phyloP scores from a whole-genome alignment of 1,140 invertebrate genomes.

The Drosophila albomicans region DNA sequence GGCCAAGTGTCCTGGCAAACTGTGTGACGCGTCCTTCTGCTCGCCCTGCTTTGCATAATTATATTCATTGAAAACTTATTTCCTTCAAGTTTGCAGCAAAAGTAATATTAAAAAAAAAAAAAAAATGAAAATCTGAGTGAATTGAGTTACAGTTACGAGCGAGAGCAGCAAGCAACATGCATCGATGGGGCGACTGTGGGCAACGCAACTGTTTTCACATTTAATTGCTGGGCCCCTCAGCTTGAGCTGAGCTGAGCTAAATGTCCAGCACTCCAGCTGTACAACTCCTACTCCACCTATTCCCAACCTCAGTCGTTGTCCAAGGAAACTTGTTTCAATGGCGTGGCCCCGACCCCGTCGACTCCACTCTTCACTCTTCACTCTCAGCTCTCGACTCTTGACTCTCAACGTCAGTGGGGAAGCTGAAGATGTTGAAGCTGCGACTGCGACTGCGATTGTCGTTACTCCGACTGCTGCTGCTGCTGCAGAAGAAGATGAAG shows the following conservation, averaged over 20 bases:
- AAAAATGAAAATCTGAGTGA: constrained; percentile 57
- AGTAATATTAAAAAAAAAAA: constrained; percentile 62
- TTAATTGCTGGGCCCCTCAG: constrained; percentile 69
- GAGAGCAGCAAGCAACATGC: constrained; percentile 9
- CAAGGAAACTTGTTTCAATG: constrained; percentile 70
- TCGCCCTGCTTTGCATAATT: constrained; percentile 78
- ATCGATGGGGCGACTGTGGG: constrained; percentile 10
- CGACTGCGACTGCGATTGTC: constrained; percentile 33
- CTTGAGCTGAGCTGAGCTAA: constrained; percentile 34
- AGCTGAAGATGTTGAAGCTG: constrained; percentile 61
- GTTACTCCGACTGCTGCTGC: constrained; percentile 6
- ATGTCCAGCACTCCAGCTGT: constrained; percentile 47
- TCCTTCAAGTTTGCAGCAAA: constrained; percentile 71
- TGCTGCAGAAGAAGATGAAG: constrained; percentile 50
- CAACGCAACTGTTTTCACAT: constrained; percentile 61
- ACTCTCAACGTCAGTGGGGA: constrained; percentile 2
- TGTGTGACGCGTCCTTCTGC: constrained; percentile 16
- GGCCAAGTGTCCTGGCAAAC: constrained; percentile 14
- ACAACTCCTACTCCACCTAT: constrained; percentile 4
- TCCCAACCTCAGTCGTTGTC: constrained; percentile 15
- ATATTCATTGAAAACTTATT: constrained; percentile 83
- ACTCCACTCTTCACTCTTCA: not conserved
- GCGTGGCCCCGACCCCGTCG: constrained; percentile 13
- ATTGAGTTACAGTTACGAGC: constrained; percentile 71
- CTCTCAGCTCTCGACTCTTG: no score